Base-by-base conservation (phyloP, 92 coral and sea anemone genomes). In the Paragorgia papillata region DNA sequence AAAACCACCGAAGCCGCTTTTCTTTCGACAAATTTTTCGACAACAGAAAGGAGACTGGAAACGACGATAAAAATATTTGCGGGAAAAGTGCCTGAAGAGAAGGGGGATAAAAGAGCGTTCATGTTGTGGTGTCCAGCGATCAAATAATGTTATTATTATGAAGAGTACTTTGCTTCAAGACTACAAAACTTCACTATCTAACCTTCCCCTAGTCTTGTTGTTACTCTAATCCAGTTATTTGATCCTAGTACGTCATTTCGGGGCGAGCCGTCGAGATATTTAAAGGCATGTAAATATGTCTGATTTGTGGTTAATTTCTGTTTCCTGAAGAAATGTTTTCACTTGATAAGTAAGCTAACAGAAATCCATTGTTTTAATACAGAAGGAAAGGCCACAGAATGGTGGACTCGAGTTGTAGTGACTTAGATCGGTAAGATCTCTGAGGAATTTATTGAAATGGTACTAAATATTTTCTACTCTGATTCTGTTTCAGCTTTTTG, bases 371-470 rank as follows among this genome's bases (percentile, higher is more conserved):
- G 24, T 54, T 56, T 56, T 62, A 15, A 56, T 22, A 22, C 13
- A 22, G 17, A 15, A 22, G 33, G 33, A 51, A 28, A 19, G 13
- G 31, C 31, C 35, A 27, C 6, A 32, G 26, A 35, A 71, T 71
- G 78, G 78, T 71, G 50, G 78, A 71, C 25, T 53, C 78, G 3
- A 27, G 26, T 19, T 53, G 78, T 24, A 71, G 78, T 54, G 78
- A 71, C 18, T 54, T 71, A 55, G 78, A 71, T n/a, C 62, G 78
- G 78, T 71, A 33, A 44, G 75, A n/a, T n/a, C n/a, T n/a, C n/a
- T 66, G 24, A 8, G 24, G 46, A 48, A 20, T 35, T 22, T 25
- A 48, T 68, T 5, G 33, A 18, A 60, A 18, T 60, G 10, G 18
- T 21, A 5, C 9, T 60, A 0, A 60, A 9, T 60, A 60, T 15